Evolutionary conservation across 2,888 invertebrate genomes (phyloP).

Genomic region (Myopa tessellatipennis): DNA sequence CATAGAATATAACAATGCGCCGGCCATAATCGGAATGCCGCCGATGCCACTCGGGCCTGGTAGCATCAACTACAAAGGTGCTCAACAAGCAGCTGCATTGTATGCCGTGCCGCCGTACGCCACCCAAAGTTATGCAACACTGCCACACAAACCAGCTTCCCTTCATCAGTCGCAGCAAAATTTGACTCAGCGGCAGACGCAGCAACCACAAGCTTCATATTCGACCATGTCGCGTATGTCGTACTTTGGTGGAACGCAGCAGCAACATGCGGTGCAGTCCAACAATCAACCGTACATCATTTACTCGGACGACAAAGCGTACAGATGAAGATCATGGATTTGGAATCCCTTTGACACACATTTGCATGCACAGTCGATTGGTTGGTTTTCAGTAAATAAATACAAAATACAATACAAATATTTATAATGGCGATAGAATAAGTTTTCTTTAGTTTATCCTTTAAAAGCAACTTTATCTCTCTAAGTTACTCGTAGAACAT

Average conservation of each 20-base stretch:
- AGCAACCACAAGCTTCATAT: constrained; percentile 67
- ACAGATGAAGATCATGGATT: constrained; percentile 59
- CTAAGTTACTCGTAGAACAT: no score
- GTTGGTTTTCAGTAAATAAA: neutral
- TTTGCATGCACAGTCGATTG: neutral
- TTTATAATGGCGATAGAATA: neutral
- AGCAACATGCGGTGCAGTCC: constrained; percentile 54
- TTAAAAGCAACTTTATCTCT: no score
- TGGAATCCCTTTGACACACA: constrained; percentile 8
- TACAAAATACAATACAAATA: neutral
- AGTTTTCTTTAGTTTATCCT: no score
- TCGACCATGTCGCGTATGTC: constrained; percentile 74
- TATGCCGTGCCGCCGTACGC: constrained; percentile 75
- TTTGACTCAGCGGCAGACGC: constrained; percentile 58
- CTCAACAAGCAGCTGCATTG: constrained; percentile 69
- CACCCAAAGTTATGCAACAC: constrained; percentile 73
- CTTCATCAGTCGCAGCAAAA: constrained; percentile 66
- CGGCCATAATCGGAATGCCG: constrained; percentile 72
- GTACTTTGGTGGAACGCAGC: constrained; percentile 69
- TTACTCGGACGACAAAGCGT: constrained; percentile 68
- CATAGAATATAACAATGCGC: constrained; percentile 77
- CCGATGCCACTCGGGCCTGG: constrained; percentile 71
- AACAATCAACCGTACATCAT: constrained; percentile 66
- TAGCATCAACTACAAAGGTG: constrained; percentile 70
- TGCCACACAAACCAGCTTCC: constrained; percentile 74